A percentile compares a stretch with the other conserved stretches of the same genome.
These are phyloP conservation scores for Ailurus styani DNA, from an alignment of 2,113 vertebrate species.

Conservation along the genomic window DNA sequence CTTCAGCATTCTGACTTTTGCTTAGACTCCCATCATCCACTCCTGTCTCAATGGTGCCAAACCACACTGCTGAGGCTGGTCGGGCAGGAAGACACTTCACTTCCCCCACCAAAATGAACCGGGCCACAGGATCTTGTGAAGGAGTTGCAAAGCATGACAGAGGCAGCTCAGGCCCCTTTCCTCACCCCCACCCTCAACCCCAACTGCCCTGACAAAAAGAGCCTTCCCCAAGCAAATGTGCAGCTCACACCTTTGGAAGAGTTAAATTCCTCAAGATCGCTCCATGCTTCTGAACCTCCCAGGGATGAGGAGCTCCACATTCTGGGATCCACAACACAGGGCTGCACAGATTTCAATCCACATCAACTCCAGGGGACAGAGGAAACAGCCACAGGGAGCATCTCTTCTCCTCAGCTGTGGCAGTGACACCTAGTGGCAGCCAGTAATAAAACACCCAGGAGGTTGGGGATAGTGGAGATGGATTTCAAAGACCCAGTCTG, in stretches of 20 bases:
- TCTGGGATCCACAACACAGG: not conserved
- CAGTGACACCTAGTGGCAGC: conserved; percentile 1
- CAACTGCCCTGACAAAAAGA: not conserved
- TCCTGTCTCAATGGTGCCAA: not conserved
- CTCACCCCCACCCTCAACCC: accelerated
- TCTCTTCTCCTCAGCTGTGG: not conserved
- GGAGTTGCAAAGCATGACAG: not conserved
- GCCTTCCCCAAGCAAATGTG: not conserved
- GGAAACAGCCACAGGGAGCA: not conserved
- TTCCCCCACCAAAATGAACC: not conserved
- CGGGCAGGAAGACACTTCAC: not conserved
- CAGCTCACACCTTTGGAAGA: not conserved
- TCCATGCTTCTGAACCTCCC: not conserved
- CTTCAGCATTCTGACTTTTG: accelerated
- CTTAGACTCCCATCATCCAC: not conserved
- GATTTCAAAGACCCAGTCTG: not conserved
- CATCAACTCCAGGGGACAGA: not conserved
- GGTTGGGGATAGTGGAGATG: not conserved
- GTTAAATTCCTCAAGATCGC: accelerated
- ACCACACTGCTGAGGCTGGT: not conserved
- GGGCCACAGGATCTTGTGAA: not conserved
- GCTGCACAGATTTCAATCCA: not conserved
- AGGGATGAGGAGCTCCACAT: not conserved
- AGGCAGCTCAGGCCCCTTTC: accelerated
- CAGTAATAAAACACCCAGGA: not conserved